Evolutionary conservation across 1,140 invertebrate genomes (phyloP).

Genomic region (Mesaphorura yosii): DNA sequence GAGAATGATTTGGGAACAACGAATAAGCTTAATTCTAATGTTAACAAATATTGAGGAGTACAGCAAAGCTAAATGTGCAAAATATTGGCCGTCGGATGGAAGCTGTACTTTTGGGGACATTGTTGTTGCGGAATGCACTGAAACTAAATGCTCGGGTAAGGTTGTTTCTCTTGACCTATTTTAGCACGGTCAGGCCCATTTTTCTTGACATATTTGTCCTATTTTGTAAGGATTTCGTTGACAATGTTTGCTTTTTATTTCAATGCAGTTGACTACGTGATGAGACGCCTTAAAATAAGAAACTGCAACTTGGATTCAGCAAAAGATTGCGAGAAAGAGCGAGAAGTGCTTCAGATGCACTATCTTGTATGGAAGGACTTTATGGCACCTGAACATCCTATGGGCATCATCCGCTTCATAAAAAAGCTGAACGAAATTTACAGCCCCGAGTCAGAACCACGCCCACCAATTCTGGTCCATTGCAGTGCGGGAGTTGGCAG

Average conservation of each 20-base stretch:
- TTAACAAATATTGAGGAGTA: slow-evolving; percentile 87
- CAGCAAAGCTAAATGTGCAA: slow-evolving; percentile 82
- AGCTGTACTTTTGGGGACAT: slow-evolving; percentile 65
- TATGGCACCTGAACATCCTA: slow-evolving; percentile 80
- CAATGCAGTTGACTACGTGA: slow-evolving; percentile 69
- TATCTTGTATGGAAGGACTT: slow-evolving; percentile 93
- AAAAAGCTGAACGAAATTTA: slow-evolving; percentile 79
- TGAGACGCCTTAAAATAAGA: slow-evolving; percentile 59
- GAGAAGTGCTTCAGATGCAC: slow-evolving; percentile 80
- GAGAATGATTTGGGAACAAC: slow-evolving; percentile 96
- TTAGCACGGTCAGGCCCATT: too few species aligned
- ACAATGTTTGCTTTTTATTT: slow-evolving; percentile 8
- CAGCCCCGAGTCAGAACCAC: slow-evolving; percentile 51
- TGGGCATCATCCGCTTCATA: slow-evolving; percentile 79
- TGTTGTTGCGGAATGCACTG: slow-evolving; percentile 59
- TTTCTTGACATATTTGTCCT: too few species aligned
- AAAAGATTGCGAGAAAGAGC: slow-evolving; percentile 47
- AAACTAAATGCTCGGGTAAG: slow-evolving; percentile 48
- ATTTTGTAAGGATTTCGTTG: background rate
- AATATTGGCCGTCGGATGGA: slow-evolving; percentile 66
- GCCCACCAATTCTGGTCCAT: slow-evolving; percentile 75
- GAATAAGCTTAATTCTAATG: slow-evolving; percentile 83
- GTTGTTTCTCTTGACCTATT: background rate
- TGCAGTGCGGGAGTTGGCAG: slow-evolving; percentile 85
- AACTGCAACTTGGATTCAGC: slow-evolving; percentile 35